Conservation (phyloP, 2,888 invertebrate species). For the Athalia cordata region DNA sequence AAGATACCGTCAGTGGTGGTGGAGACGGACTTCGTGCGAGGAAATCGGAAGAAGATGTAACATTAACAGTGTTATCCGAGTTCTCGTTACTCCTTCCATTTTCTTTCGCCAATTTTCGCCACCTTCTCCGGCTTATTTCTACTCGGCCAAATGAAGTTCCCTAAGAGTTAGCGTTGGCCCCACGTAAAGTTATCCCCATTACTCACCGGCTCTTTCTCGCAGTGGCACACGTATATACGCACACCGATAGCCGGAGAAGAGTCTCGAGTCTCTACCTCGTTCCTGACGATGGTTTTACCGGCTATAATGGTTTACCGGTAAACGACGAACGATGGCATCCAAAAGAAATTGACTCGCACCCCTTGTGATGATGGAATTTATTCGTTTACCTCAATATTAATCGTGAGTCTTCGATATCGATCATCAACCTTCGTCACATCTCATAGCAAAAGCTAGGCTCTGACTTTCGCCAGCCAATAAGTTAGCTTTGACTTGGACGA, state of each 20-base stretch:
- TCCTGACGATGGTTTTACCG: constrained; percentile 11
- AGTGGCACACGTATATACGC: neutral
- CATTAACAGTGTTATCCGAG: constrained; percentile 25
- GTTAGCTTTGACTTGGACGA: neutral
- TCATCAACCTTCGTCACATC: neutral
- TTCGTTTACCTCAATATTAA: neutral
- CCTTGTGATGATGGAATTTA: constrained; percentile 1
- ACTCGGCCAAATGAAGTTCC: constrained; percentile 29
- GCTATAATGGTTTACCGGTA: constrained; percentile 30
- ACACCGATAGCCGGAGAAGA: constrained; percentile 11
- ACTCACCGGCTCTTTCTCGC: constrained; percentile 36
- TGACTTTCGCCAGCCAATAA: constrained; percentile 2
- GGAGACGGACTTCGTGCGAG: neutral
- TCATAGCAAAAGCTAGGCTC: neutral
- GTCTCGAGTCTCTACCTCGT: constrained; percentile 2
- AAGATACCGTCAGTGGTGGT: neutral
- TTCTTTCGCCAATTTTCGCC: constrained; percentile 1
- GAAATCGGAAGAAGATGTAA: neutral
- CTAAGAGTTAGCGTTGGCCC: neutral
- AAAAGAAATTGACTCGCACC: constrained; percentile 26
- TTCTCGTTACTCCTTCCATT: neutral
- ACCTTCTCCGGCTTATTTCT: constrained; percentile 3
- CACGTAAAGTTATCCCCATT: constrained; percentile 41
- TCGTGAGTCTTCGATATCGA: neutral
- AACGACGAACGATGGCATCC: constrained; percentile 26